Evolutionary conservation across 1,140 invertebrate species (phyloP), one percentile per base, ranked within the genome.

Genomic region (Drosophila eugracilis): DNA sequence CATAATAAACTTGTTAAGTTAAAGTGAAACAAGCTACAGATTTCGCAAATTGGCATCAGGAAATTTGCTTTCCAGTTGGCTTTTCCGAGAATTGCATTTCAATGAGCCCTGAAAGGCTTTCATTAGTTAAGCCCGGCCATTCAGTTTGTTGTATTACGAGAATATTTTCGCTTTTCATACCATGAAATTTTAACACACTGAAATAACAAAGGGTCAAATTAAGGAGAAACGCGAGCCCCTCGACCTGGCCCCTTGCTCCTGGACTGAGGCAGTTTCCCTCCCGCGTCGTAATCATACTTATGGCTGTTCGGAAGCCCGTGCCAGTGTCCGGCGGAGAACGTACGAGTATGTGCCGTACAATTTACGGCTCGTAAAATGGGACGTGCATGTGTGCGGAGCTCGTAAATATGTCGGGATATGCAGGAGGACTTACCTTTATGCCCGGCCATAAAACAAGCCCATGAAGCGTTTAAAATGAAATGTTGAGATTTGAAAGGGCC

Each of bases 331-430:
- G 41, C 39, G n/a, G 28, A 15, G 30, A 36, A 28, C 34, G 24
- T 63, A 50, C 36, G 77, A 17, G 24, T 63, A 50, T 39, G 77
- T 19, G 41, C 60, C 78, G 62, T 67, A 70, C 69, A 86, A 85
- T 86, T 85, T 86, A 71, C 81, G 79, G 81, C 72, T 80, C 63
- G 62, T 80, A 80, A 80, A 77, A 49, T 62, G 44, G 47, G 55
- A 58, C 60, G 58, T 75, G 44, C 50, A 47, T 55, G 47, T 66
- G 41, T 57, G 59, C 12, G 21, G 5, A n/a, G 28, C 49, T 45
- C 63, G 52, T 52, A 53, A 67, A 59, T 55, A 47, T 74, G 63
- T 32, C 14, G 45, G 49, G 22, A 60, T 55, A 44, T 44, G 24
- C 59, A 10, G 12, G 17, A 45, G 39, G 30, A 21, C 45, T 28